A percentile compares a stretch with the other conserved stretches of the same genome.
Evolutionary conservation across 2,888 invertebrate species (phyloP).

Genomic region (Cremastinae sp.): DNA sequence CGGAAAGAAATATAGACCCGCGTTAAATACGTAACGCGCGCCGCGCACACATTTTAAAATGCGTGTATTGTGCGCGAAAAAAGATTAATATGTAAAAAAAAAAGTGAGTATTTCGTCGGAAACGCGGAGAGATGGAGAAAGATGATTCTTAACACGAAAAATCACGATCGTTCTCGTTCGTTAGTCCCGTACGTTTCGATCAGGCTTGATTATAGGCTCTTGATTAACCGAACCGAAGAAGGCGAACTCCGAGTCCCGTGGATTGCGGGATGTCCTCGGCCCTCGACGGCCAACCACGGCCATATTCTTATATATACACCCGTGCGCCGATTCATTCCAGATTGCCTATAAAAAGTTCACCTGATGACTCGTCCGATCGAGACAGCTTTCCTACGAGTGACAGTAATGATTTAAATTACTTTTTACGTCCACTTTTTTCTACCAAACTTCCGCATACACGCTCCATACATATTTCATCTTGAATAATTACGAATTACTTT

Average conservation of each 20-base stretch:
- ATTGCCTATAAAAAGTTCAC: constrained; percentile 52
- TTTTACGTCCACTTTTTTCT: constrained; percentile 2
- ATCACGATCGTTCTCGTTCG: constrained; percentile 79
- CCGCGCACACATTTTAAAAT: neutral
- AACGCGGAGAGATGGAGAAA: no score
- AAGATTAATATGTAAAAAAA: constrained; percentile 8
- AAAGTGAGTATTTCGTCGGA: constrained; percentile 13
- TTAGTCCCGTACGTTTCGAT: constrained; percentile 79
- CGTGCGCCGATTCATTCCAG: constrained; percentile 3
- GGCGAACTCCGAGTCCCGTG: constrained; percentile 23
- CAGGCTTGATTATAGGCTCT: constrained; percentile 80
- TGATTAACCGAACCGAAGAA: constrained; percentile 73
- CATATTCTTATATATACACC: constrained; percentile 12
- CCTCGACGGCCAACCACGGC: constrained; percentile 34
- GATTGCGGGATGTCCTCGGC: constrained; percentile 33
- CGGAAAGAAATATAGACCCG: no score
- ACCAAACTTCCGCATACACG: neutral
- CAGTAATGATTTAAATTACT: constrained; percentile 50
- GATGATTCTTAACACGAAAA: constrained; percentile 80
- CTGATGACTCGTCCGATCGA: constrained; percentile 55
- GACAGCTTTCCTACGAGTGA: constrained; percentile 42
- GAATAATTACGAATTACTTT: constrained; percentile 1
- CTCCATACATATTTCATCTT: constrained; percentile 16
- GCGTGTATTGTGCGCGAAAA: constrained; percentile 3
- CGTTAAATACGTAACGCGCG: neutral